These are phyloP conservation scores for Ryuthela nishihirai DNA, from an alignment of 2,888 invertebrate species.

Conservation along the genomic window DNA sequence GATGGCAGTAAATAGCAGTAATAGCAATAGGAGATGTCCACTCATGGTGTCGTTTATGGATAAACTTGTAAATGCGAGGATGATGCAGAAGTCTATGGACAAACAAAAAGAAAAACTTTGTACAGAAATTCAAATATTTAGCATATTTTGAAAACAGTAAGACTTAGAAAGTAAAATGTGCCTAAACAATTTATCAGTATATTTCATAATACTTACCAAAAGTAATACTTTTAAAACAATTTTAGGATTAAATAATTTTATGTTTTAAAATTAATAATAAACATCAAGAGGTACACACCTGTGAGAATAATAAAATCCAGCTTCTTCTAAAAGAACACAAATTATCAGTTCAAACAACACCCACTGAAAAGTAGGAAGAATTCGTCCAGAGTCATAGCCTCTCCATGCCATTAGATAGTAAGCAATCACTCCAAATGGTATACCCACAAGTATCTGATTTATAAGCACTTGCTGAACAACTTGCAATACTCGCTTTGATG, in stretches of 20 bases:
- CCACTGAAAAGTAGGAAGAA: constrained; percentile 71
- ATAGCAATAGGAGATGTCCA: constrained; percentile 85
- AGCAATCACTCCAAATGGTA: constrained; percentile 61
- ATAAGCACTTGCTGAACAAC: constrained; percentile 66
- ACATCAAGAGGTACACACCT: no score
- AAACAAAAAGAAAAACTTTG: no score
- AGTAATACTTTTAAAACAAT: no score
- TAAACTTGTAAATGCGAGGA: constrained; percentile 68
- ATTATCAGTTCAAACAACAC: constrained; percentile 68
- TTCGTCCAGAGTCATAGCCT: constrained; percentile 53
- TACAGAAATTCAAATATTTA: no score
- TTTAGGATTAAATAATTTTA: no score
- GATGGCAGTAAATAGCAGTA: constrained; percentile 74
- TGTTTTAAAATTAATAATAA: no score
- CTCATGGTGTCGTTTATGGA: constrained; percentile 82
- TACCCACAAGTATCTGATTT: constrained; percentile 68
- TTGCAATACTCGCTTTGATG: constrained; percentile 53
- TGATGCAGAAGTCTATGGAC: constrained; percentile 65
- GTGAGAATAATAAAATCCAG: constrained; percentile 80
- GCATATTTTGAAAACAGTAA: no score
- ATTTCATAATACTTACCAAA: no score
- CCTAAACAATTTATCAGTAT: no score
- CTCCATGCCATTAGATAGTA: constrained; percentile 64
- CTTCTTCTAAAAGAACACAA: constrained; percentile 71
- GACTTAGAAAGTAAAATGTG: no score